These are phyloP conservation scores for Sula dactylatra DNA, from an alignment of 2,113 vertebrate species.

Conservation along the genomic window DNA sequence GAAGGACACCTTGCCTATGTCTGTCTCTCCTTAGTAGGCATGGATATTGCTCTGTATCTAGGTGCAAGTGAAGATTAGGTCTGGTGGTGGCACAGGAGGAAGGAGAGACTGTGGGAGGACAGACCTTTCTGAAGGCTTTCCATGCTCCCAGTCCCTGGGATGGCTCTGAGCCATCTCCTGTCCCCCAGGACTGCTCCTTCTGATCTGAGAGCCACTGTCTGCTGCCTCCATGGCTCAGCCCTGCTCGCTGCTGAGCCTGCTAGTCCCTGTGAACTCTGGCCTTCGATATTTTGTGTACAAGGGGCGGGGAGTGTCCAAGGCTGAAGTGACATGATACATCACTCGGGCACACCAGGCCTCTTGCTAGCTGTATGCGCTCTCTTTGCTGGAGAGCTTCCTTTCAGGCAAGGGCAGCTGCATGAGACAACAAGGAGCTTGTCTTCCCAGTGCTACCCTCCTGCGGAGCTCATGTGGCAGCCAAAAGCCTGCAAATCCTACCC, in stretches of 20 bases:
- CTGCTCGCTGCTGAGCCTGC: not conserved
- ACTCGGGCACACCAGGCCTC: not conserved
- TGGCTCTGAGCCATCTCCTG: not conserved
- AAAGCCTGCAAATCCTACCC: not conserved
- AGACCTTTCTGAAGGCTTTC: not conserved
- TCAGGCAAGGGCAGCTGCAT: not conserved
- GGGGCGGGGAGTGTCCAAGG: not conserved
- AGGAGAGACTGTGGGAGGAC: not conserved
- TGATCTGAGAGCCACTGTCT: fast-evolving
- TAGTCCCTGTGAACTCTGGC: not conserved
- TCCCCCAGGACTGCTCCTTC: not conserved
- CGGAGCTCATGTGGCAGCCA: not conserved
- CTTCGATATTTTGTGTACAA: not conserved
- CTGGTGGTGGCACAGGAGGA: not conserved
- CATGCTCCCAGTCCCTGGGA: not conserved
- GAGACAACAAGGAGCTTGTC: not conserved
- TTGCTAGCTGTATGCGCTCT: not conserved
- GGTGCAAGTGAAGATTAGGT: not conserved
- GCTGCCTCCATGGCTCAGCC: fast-evolving
- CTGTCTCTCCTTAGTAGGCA: not conserved
- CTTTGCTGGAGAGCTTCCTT: not conserved
- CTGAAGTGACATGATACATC: not conserved
- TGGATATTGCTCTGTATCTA: not conserved
- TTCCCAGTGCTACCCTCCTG: not conserved
- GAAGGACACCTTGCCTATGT: not conserved